Evolutionary conservation across 2,888 invertebrate genomes (phyloP).

Genomic region (Pyrrhosoma nymphula): DNA sequence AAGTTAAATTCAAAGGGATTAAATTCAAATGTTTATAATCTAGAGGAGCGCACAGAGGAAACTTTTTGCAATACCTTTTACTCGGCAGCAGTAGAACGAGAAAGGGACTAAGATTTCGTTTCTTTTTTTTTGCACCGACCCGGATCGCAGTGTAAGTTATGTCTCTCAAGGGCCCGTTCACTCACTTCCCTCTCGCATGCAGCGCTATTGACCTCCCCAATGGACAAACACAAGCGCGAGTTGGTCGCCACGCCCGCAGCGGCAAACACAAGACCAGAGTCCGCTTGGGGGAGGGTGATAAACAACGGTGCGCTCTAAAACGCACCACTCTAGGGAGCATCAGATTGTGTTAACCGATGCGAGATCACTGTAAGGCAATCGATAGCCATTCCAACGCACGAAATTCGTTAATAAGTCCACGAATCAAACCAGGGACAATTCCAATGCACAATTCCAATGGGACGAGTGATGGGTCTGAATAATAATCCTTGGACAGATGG

Average conservation of each 20-base stretch:
- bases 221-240: background rate
- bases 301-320: background rate
- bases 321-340: background rate
- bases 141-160: background rate
- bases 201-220: background rate
- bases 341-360: conserved; percentile 44
- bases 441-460: background rate
- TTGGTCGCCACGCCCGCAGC: background rate
- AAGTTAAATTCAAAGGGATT: background rate
- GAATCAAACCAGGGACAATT: background rate
- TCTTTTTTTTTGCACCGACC: background rate
- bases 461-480: too few relatives aligned
- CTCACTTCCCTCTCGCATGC: background rate
- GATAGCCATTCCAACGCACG: background rate
- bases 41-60: background rate
- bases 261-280: background rate
- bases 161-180: background rate
- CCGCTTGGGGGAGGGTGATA: background rate
- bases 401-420: conserved; percentile 1
- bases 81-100: background rate
- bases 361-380: conserved; percentile 40
- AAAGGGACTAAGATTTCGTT: background rate
- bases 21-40: background rate
- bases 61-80: background rate
- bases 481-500: too few relatives aligned